These are phyloP conservation scores for Philaethria dido DNA, from an alignment of 2,888 invertebrate genomes.

Conservation along the genomic window DNA sequence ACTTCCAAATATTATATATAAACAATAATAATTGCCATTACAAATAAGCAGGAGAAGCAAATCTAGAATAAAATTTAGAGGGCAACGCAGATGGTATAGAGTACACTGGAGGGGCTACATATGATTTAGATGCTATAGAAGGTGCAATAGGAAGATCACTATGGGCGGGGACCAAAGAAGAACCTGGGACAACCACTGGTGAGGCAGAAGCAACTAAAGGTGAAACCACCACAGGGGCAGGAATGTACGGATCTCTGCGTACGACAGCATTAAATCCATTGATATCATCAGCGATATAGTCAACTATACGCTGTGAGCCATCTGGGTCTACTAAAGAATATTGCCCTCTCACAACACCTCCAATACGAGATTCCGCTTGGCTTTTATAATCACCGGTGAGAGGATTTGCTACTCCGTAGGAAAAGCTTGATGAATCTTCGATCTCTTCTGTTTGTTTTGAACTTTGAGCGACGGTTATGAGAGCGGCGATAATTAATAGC, in stretches of 20 bases:
- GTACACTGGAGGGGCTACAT: conserved; percentile 39
- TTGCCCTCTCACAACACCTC: conserved; percentile 78
- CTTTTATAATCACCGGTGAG: conserved; percentile 83
- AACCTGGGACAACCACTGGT: conserved; percentile 42
- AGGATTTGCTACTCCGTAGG: conserved; percentile 81
- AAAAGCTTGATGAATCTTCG: conserved; percentile 56
- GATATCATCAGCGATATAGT: conserved; percentile 80
- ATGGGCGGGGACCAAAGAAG: conserved; percentile 32
- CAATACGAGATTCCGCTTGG: conserved; percentile 78
- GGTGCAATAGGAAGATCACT: not conserved
- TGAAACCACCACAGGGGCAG: conserved; percentile 43
- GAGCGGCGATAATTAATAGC: conserved; percentile 69
- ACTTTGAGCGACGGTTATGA: conserved; percentile 63
- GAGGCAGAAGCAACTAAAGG: conserved; percentile 38
- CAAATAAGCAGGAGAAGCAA: not conserved
- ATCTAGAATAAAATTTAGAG: not conserved
- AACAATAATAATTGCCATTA: not conserved
- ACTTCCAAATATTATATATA: not conserved
- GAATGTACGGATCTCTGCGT: conserved; percentile 70
- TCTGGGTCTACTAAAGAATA: conserved; percentile 82
- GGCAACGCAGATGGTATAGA: conserved; percentile 21
- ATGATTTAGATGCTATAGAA: conserved; percentile 43
- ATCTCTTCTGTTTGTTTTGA: conserved; percentile 76
- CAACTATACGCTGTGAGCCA: conserved; percentile 80
- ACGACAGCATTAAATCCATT: conserved; percentile 83